A percentile compares a stretch with the other conserved stretches of the same genome.
These are phyloP conservation scores for Salmo trutta DNA, from an alignment of 2,797 vertebrate genomes.

Conservation along the genomic window DNA sequence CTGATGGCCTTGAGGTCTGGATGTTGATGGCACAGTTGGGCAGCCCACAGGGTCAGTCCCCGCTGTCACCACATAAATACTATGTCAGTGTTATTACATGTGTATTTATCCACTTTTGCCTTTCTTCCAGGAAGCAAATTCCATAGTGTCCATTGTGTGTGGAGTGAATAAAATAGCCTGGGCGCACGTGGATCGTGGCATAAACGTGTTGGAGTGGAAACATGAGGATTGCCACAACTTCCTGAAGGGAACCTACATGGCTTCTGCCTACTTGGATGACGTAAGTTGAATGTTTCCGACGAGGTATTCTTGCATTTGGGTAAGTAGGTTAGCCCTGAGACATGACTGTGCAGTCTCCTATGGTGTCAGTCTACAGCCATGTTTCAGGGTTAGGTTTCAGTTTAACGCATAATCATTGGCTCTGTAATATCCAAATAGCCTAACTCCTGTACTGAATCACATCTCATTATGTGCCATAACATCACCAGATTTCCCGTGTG, in stretches of 20 bases:
- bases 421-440: background rate
- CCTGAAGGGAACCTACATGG: conserved; percentile 72
- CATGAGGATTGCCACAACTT: conserved; percentile 71
- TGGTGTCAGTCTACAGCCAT: too few species aligned
- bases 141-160: conserved; percentile 78
- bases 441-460: background rate
- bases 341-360: background rate
- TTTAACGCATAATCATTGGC: background rate
- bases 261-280: conserved; percentile 77
- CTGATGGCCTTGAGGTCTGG: background rate
- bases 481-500: conserved; percentile 70
- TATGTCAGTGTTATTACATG: background rate
- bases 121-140: conserved; percentile 69
- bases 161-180: conserved; percentile 84
- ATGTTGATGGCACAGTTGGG: too few species aligned
- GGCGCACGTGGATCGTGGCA: conserved; percentile 78
- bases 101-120: background rate
- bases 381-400: too few species aligned
- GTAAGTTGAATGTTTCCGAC: conserved; percentile 64
- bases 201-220: conserved; percentile 81
- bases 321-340: background rate
- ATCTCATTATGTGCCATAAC: background rate
- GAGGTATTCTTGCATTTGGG: background rate
- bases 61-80: too few species aligned
- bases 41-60: too few species aligned